Evolutionary conservation across 2,888 invertebrate genomes (phyloP).

Genomic region (Stenodera caucasica): DNA sequence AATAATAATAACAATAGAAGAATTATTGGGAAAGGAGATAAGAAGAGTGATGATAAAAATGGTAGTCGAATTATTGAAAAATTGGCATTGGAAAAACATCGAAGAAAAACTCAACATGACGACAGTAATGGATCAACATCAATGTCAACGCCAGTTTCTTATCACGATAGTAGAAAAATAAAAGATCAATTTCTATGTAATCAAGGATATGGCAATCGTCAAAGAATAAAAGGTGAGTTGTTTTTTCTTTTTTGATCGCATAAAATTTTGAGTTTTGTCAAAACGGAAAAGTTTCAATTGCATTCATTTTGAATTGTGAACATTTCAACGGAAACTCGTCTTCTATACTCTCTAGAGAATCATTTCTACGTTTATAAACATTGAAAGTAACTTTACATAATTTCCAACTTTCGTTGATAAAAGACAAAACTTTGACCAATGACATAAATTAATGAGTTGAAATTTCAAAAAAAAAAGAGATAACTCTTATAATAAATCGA

Average conservation of each 20-base stretch:
- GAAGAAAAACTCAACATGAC: slow-evolving; percentile 25
- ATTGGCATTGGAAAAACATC: slow-evolving; percentile 28
- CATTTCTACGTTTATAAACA: neutral
- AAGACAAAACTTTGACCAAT: neutral
- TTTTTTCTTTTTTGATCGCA: too few relatives aligned
- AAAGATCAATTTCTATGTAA: neutral
- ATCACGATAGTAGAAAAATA: neutral
- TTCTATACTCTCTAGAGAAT: neutral
- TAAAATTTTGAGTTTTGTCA: neutral
- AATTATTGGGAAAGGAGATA: slow-evolving; percentile 28
- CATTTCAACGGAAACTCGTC: neutral
- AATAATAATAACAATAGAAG: slow-evolving; percentile 20
- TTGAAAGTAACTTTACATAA: neutral
- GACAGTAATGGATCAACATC: slow-evolving; percentile 35
- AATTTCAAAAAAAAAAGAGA: neutral
- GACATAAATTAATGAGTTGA: neutral
- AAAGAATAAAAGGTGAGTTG: slow-evolving; percentile 32
- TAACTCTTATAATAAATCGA: too few relatives aligned
- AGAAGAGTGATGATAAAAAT: slow-evolving; percentile 32
- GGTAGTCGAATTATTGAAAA: slow-evolving; percentile 28
- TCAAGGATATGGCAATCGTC: neutral
- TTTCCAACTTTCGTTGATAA: neutral
- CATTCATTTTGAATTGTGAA: neutral
- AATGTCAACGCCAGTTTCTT: neutral
- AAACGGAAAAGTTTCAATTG: neutral